These are phyloP conservation scores for Poecilia velifera DNA, from an alignment of 2,797 vertebrate genomes.

Conservation along the genomic window DNA sequence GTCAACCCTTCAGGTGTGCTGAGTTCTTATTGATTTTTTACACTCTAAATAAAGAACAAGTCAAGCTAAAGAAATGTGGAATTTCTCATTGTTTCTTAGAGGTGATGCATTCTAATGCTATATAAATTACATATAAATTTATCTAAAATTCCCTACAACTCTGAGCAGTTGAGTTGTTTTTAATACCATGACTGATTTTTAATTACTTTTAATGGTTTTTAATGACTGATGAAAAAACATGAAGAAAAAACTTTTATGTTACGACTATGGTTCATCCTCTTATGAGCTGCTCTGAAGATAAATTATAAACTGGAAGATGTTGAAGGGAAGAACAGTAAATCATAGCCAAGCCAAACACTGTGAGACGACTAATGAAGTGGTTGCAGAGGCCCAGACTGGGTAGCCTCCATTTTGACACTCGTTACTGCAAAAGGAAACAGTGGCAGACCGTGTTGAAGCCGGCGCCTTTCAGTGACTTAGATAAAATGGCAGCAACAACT, in stretches of 20 bases:
- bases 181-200: neutral
- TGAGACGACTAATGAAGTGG: conserved; percentile 60
- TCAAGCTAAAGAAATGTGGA: neutral
- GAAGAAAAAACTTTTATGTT: conserved; percentile 1
- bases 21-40: neutral
- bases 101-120: neutral
- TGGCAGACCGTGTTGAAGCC: conserved; percentile 8
- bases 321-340: conserved; percentile 54
- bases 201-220: no score
- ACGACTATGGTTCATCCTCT: conserved; percentile 30
- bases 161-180: neutral
- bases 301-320: conserved; percentile 59
- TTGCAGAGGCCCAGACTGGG: conserved; percentile 36
- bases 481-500: conserved; percentile 41
- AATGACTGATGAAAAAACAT: neutral
- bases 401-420: conserved; percentile 50
- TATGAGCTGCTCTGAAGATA: conserved; percentile 43
- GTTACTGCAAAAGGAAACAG: conserved; percentile 46
- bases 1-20: neutral
- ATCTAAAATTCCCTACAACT: neutral
- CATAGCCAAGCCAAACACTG: conserved; percentile 63
- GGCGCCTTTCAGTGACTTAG: conserved; percentile 35
- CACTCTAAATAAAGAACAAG: neutral
- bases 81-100: neutral
- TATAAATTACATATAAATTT: neutral